Evolutionary conservation across 1,140 invertebrate species (phyloP).

Genomic region (Cherax destructor): DNA sequence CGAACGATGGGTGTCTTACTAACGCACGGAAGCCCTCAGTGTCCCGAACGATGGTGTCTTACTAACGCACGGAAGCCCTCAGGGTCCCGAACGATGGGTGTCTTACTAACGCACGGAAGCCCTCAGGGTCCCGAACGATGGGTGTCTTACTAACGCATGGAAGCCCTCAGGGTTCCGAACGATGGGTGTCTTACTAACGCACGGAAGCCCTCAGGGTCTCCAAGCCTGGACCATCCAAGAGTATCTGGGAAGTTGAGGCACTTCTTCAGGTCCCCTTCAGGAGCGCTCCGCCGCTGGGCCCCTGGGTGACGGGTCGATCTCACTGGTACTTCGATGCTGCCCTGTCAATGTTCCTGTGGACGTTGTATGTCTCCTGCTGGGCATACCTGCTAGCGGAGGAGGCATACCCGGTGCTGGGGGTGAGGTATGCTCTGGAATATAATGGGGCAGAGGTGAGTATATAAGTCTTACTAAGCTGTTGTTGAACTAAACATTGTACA

Average conservation of each 20-base stretch:
- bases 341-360: conserved; percentile 41
- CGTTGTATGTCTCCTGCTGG: conserved; percentile 36
- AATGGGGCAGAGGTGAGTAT: background rate
- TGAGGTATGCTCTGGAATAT: background rate
- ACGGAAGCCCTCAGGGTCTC: background rate
- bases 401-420: background rate
- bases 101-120: background rate
- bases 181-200: background rate
- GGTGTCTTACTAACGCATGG: no score
- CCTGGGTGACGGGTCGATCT: background rate
- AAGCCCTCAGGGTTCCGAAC: background rate
- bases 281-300: no score
- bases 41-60: no score
- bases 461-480: background rate
- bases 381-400: background rate
- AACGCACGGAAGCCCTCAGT: background rate
- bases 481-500: no score
- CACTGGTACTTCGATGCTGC: conserved; percentile 42
- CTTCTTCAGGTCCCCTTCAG: background rate
- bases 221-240: no score
- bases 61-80: background rate
- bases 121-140: background rate
- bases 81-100: background rate
- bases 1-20: no score
- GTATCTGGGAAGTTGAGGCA: background rate